Percentiles rank a stretch among this genome's conserved stretches.
Evolutionary conservation across 2,113 vertebrate species (phyloP).

Genomic region (Trichechus manatus): DNA sequence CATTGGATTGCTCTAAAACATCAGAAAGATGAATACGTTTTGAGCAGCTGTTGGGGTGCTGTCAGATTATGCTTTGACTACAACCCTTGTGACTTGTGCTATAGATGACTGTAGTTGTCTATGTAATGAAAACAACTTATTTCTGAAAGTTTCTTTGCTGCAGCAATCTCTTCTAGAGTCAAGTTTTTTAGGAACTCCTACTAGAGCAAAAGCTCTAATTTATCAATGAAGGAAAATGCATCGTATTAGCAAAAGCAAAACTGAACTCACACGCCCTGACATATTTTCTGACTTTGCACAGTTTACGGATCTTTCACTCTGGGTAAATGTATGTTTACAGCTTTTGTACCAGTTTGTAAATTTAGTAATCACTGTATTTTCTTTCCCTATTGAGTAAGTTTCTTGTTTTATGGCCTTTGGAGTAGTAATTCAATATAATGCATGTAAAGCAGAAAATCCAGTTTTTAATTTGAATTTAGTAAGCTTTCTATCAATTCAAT

Average conservation of each 20-base stretch:
- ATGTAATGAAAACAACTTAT: not conserved
- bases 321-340: not conserved
- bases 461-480: constrained; percentile 37
- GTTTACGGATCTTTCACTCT: not conserved
- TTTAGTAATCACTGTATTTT: constrained; percentile 17
- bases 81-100: not conserved
- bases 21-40: not conserved
- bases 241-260: not conserved
- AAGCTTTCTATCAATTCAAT: not conserved
- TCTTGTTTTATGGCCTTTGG: not conserved
- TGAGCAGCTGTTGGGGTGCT: not conserved
- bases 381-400: constrained; percentile 7
- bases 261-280: not conserved
- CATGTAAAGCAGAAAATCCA: constrained; percentile 5
- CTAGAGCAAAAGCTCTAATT: constrained; percentile 4
- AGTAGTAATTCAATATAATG: not conserved
- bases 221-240: not conserved
- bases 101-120: not conserved
- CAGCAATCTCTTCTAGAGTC: not conserved
- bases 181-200: constrained; percentile 36
- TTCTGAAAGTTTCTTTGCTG: constrained; percentile 21
- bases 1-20: not conserved
- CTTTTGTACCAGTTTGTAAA: not conserved
- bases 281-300: not conserved
- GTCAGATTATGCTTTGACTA: not conserved